Evolutionary conservation across 2,888 invertebrate species (phyloP).

Genomic region (Operophtera brumata): DNA sequence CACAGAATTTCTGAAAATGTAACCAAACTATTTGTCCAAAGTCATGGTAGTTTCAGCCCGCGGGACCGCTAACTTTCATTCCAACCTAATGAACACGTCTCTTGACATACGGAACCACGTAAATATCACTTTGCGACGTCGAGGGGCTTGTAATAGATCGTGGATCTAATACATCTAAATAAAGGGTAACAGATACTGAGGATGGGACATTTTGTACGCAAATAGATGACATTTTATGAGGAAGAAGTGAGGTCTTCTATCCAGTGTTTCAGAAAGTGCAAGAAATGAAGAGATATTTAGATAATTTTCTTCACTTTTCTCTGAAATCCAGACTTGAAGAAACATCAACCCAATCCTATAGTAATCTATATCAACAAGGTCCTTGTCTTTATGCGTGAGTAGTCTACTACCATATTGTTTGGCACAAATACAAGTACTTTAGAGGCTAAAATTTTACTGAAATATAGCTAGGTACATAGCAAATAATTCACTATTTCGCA

Average conservation of each 20-base stretch:
- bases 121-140: constrained; percentile 28
- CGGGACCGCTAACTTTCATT: constrained; percentile 27
- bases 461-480: too few relatives aligned
- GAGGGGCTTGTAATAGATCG: constrained; percentile 12
- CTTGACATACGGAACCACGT: constrained; percentile 24
- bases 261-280: not conserved
- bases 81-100: constrained; percentile 28
- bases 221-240: not conserved
- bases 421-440: too few relatives aligned
- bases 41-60: constrained; percentile 15
- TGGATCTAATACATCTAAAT: constrained; percentile 19
- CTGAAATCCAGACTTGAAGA: too few relatives aligned
- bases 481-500: too few relatives aligned
- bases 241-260: not conserved
- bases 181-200: not conserved
- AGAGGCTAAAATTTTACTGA: too few relatives aligned
- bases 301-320: not conserved
- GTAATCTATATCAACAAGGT: too few relatives aligned
- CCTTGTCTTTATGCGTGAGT: too few relatives aligned
- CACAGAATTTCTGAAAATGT: not conserved
- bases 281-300: not conserved
- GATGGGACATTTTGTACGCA: constrained; percentile 8
- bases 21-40: constrained; percentile 6
- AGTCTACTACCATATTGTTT: too few relatives aligned
- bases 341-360: too few relatives aligned